Conservation (phyloP, 2,888 invertebrate species). For the Tethea ocularis region DNA sequence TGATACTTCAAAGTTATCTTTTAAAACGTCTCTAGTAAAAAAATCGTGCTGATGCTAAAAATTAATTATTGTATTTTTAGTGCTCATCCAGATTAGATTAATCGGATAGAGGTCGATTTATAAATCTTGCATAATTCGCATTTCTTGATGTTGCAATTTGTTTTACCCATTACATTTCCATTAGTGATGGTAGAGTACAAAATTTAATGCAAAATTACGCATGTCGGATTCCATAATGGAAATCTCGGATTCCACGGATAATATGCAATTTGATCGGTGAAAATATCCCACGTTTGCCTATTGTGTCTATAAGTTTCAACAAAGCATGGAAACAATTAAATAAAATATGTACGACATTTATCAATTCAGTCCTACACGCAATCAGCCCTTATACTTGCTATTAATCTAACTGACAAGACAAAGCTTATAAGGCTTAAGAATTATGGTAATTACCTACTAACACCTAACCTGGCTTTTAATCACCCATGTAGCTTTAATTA, state of each 20-base stretch:
- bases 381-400: background rate
- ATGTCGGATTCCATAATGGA: slow-evolving; percentile 37
- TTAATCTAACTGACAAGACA: background rate
- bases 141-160: slow-evolving; percentile 22
- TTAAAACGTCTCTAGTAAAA: too few species aligned
- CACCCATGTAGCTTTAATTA: background rate
- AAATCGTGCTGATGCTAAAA: too few species aligned
- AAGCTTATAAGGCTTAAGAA: background rate
- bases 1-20: too few species aligned
- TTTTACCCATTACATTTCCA: slow-evolving; percentile 32
- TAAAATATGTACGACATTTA: background rate
- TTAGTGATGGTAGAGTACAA: slow-evolving; percentile 20
- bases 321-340: slow-evolving; percentile 25
- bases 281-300: slow-evolving; percentile 45
- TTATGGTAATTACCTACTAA: background rate
- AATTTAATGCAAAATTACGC: slow-evolving; percentile 38
- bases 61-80: too few species aligned
- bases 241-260: slow-evolving; percentile 29
- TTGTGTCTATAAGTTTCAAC: slow-evolving; percentile 29
- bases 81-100: too few species aligned
- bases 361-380: background rate
- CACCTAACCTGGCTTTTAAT: background rate
- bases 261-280: slow-evolving; percentile 36
- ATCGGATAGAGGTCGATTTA: too few species aligned
- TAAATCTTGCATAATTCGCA: slow-evolving; percentile 12